A percentile compares a stretch with the other conserved stretches of the same genome.
These are phyloP conservation scores for Hyalella azteca DNA, from an alignment of 2,888 invertebrate species.

Conservation along the genomic window DNA sequence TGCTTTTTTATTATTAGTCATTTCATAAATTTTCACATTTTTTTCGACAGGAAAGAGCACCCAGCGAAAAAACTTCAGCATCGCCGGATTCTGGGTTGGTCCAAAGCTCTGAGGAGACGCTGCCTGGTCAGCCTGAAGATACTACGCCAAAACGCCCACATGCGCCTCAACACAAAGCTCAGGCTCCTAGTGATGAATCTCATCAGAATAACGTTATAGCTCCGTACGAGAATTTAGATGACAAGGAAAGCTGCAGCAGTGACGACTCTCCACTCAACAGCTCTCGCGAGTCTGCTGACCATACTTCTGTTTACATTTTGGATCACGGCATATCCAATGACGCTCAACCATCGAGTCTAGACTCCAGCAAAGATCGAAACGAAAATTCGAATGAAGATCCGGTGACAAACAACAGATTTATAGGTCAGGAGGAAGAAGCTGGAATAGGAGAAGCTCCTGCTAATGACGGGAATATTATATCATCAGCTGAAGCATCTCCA, in stretches of 20 bases:
- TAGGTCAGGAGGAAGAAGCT: neutral
- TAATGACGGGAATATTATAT: neutral
- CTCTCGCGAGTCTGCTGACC: slow-evolving; percentile 15
- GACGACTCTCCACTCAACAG: neutral
- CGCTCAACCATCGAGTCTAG: neutral
- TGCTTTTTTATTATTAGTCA: neutral
- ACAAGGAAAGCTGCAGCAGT: neutral
- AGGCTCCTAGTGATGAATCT: neutral
- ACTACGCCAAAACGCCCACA: neutral
- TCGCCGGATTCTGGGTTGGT: slow-evolving; percentile 22
- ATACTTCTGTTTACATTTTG: slow-evolving; percentile 2
- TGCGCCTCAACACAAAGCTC: neutral
- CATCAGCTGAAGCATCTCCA: neutral
- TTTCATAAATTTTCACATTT: neutral
- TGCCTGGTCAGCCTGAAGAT: slow-evolving; percentile 3
- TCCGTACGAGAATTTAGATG: neutral
- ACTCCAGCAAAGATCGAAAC: no score
- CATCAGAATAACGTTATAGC: neutral
- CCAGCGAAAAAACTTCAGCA: slow-evolving; percentile 16
- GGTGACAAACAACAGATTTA: no score
- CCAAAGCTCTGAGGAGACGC: slow-evolving; percentile 18
- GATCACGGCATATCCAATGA: neutral
- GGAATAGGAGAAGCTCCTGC: no score
- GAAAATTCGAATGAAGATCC: no score
- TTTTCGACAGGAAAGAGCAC: neutral